Evolutionary conservation across 2,113 vertebrate genomes (phyloP).

Genomic region (Muntiacus muntjak): DNA sequence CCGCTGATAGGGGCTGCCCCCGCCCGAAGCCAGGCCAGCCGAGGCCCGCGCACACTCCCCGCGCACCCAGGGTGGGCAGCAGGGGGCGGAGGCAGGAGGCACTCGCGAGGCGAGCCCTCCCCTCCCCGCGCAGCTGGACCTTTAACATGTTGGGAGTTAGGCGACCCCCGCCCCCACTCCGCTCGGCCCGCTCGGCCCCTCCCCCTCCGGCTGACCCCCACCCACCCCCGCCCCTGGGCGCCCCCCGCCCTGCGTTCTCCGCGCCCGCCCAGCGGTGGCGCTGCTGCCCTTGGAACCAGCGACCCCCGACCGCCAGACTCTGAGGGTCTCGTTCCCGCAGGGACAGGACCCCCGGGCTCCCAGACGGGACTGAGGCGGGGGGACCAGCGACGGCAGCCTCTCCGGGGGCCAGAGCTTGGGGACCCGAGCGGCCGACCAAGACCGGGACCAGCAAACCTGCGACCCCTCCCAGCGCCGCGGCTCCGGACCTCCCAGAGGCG

Average conservation of each 20-base stretch:
- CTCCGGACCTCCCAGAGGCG: not conserved
- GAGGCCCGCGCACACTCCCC: not conserved
- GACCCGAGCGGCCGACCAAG: rapidly evolving
- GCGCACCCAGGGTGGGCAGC: no score
- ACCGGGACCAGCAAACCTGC: not conserved
- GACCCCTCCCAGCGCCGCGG: no score
- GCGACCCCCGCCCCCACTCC: not conserved
- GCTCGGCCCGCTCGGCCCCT: no score
- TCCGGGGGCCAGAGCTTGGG: not conserved
- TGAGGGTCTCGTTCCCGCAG: not conserved
- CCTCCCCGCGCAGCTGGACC: not conserved
- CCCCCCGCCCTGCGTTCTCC: constrained; percentile 22
- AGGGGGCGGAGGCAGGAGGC: no score
- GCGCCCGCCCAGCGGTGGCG: constrained; percentile 76
- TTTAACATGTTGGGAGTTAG: not conserved
- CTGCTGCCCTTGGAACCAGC: constrained; percentile 78
- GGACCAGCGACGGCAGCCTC: not conserved
- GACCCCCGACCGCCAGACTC: not conserved
- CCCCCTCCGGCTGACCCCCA: rapidly evolving
- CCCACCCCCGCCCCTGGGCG: no score
- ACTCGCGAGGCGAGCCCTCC: not conserved
- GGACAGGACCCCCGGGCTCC: not conserved
- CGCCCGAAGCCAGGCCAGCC: not conserved
- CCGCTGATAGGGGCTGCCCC: not conserved
- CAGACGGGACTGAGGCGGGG: not conserved